Evolutionary conservation across 1,140 invertebrate species (phyloP).

Genomic region (Steinernema feltiae): DNA sequence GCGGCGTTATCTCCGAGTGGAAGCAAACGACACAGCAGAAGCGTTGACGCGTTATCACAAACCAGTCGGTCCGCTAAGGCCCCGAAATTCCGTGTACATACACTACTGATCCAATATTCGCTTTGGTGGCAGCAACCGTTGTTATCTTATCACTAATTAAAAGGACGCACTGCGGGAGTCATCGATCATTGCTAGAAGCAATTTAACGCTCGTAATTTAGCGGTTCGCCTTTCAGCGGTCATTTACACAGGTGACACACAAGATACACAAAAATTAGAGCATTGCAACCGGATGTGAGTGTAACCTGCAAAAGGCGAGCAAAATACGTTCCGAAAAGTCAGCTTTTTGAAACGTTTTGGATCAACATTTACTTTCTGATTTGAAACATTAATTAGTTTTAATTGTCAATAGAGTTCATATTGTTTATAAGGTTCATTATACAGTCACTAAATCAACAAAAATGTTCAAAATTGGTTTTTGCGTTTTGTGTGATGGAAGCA

Average conservation of each 20-base stretch:
- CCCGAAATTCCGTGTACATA: slow-evolving; percentile 1
- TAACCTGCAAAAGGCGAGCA: neutral
- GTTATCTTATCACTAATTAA: slow-evolving; percentile 9
- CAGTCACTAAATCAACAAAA: too few relatives aligned
- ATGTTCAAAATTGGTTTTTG: too few relatives aligned
- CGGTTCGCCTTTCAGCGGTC: neutral
- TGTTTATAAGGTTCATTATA: too few relatives aligned
- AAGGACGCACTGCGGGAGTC: neutral
- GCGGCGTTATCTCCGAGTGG: neutral
- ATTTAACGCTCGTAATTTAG: neutral
- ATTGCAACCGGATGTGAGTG: neutral
- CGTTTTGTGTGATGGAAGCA: too few relatives aligned
- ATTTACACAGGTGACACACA: neutral
- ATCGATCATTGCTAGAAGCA: neutral
- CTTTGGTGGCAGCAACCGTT: neutral
- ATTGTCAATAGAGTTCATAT: neutral
- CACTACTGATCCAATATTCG: neutral
- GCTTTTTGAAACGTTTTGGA: neutral
- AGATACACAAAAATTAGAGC: neutral
- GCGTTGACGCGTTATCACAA: neutral
- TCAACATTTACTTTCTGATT: neutral
- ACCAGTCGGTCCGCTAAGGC: neutral
- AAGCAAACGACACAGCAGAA: neutral
- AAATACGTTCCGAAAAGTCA: neutral
- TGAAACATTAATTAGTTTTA: neutral